These are phyloP conservation scores for Penaeus monodon DNA, from an alignment of 2,888 invertebrate genomes.

Conservation along the genomic window DNA sequence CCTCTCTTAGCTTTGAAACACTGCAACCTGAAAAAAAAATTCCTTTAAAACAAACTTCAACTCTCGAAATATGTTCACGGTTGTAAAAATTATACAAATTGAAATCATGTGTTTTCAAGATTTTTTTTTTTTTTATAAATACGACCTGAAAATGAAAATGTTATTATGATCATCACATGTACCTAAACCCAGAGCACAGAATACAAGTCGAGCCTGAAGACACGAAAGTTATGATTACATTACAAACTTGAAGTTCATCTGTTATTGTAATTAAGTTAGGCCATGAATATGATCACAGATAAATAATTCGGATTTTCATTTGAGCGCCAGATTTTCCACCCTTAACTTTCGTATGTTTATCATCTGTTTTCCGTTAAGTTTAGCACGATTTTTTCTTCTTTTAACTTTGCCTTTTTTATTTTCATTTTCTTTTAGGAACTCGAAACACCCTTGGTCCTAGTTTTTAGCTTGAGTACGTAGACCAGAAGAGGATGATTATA, in stretches of 20 bases:
- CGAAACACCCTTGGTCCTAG: no score
- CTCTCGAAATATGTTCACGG: background rate
- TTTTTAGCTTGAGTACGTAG: no score
- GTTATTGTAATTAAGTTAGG: no score
- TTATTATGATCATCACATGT: no score
- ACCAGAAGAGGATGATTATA: no score
- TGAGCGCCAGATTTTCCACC: no score
- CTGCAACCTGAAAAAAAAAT: background rate
- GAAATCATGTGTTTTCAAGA: background rate
- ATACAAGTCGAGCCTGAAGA: no score
- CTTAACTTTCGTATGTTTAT: background rate
- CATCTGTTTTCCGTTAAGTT: background rate
- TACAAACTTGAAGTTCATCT: no score
- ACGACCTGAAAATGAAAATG: no score
- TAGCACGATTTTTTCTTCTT: background rate
- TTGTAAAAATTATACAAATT: background rate
- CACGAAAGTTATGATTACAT: no score
- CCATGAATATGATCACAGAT: no score
- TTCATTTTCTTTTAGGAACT: background rate
- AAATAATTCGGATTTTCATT: background rate
- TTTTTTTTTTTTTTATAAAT: background rate
- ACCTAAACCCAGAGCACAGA: no score
- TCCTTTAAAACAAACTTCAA: background rate
- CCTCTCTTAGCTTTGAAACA: background rate
- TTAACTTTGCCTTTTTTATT: background rate